These are phyloP conservation scores for Tenebrio molitor DNA, from an alignment of 1,140 invertebrate species.

Conservation along the genomic window DNA sequence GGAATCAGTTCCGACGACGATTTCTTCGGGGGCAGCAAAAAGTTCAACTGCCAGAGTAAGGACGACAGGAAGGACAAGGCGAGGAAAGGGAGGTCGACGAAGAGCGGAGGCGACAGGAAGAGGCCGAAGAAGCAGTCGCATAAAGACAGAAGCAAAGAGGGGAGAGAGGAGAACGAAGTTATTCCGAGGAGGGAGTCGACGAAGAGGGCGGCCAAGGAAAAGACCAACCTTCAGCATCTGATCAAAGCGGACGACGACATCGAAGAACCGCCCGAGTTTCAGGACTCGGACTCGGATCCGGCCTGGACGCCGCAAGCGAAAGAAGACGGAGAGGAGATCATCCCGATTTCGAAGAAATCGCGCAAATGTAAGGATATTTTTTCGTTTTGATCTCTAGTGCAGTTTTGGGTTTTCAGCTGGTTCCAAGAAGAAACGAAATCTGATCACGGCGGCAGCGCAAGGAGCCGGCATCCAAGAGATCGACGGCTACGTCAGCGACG, in stretches of 20 bases:
- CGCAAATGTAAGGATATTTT: constrained; percentile 35
- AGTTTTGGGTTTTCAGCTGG: constrained; percentile 28
- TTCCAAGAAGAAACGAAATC: constrained; percentile 56
- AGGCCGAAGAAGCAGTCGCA: not conserved
- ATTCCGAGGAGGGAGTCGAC: constrained; percentile 74
- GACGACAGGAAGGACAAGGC: constrained; percentile 48
- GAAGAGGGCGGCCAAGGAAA: constrained; percentile 77
- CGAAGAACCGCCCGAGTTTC: constrained; percentile 69
- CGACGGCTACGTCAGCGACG: constrained; percentile 56
- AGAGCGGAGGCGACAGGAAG: not conserved
- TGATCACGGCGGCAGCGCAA: constrained; percentile 69
- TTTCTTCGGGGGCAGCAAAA: constrained; percentile 66
- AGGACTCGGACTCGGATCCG: constrained; percentile 79
- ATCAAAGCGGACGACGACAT: constrained; percentile 69
- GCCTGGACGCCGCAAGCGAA: constrained; percentile 79
- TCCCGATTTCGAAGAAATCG: constrained; percentile 48
- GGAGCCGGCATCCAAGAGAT: constrained; percentile 67
- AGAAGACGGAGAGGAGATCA: constrained; percentile 61
- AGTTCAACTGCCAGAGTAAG: constrained; percentile 36
- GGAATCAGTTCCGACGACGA: constrained; percentile 76
- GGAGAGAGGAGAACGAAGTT: constrained; percentile 48
- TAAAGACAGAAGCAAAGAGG: constrained; percentile 32
- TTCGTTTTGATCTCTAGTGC: not conserved
- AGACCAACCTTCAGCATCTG: constrained; percentile 68
- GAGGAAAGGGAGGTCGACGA: not conserved